Percentiles rank a stretch among this genome's conserved stretches.
Conservation (phyloP, 2,113 vertebrate genomes). For the Gracilinanus agilis region DNA sequence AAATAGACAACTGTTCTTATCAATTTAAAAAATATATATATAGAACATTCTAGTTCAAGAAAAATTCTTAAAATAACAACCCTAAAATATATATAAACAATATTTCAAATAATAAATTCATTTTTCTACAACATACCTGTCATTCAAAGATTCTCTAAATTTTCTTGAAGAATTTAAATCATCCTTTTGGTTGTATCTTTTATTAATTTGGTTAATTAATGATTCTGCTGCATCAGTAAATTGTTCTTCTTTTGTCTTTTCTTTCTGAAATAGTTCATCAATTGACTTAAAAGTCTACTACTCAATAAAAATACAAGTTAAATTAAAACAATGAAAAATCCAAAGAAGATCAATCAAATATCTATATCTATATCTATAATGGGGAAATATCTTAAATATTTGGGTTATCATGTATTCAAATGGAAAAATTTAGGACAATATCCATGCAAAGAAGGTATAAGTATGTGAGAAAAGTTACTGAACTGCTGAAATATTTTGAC, state of each 20-base stretch:
- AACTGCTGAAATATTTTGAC: not conserved
- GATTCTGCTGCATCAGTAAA: conserved; percentile 80
- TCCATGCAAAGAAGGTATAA: not conserved
- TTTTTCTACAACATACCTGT: conserved; percentile 75
- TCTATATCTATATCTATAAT: not conserved
- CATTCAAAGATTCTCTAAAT: conserved; percentile 65
- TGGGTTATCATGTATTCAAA: conserved; percentile 27
- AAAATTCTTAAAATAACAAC: conserved; percentile 48
- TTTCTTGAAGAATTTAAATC: conserved; percentile 65
- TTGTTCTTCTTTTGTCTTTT: conserved; percentile 78
- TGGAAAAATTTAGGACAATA: conserved; percentile 8
- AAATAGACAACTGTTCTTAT: conserved; percentile 48
- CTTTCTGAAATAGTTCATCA: conserved; percentile 80
- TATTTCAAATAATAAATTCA: conserved; percentile 37
- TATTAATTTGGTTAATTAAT: conserved; percentile 85
- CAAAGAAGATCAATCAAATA: conserved; percentile 34
- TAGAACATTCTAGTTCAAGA: not conserved
- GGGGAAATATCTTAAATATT: conserved; percentile 23
- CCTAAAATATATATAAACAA: conserved; percentile 14
- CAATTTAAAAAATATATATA: not conserved
- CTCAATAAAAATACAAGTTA: conserved; percentile 43
- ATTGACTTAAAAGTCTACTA: conserved; percentile 53
- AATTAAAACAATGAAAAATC: conserved; percentile 3
- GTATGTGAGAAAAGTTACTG: not conserved
- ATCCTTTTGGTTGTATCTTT: conserved; percentile 78